Conservation (phyloP, 2,797 vertebrate genomes). For the Calcarius lapponicus region DNA sequence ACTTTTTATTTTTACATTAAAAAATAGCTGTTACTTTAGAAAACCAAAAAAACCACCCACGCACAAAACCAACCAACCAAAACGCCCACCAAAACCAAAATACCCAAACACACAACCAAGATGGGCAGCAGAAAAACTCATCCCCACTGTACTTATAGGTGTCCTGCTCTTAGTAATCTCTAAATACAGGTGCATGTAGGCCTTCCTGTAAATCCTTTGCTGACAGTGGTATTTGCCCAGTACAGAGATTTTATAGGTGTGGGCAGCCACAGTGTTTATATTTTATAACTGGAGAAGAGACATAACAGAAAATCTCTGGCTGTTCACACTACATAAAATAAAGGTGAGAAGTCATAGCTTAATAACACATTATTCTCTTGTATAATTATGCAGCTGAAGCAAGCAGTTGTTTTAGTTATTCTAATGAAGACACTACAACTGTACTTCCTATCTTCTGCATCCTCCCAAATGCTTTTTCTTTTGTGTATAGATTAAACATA, state of each 20-base stretch:
- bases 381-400: slow-evolving; percentile 72
- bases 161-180: neutral
- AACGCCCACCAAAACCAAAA: neutral
- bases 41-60: neutral
- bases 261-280: slow-evolving; percentile 34
- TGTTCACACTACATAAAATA: slow-evolving; percentile 57
- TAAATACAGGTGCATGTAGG: neutral
- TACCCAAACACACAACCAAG: neutral
- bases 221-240: neutral
- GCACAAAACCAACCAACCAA: fast-evolving
- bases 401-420: slow-evolving; percentile 66
- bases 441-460: slow-evolving; percentile 48
- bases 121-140: fast-evolving
- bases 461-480: slow-evolving; percentile 74
- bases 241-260: slow-evolving; percentile 20
- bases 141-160: neutral
- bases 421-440: slow-evolving; percentile 69
- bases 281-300: slow-evolving; percentile 30
- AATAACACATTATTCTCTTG: slow-evolving; percentile 64
- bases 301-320: slow-evolving; percentile 14
- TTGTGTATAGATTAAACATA: slow-evolving; percentile 77
- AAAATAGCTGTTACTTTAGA: neutral
- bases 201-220: neutral
- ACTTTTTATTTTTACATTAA: neutral
- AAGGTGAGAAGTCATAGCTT: slow-evolving; percentile 66